Conservation (phyloP, 2,113 vertebrate genomes). For the Corvus hawaiiensis region DNA sequence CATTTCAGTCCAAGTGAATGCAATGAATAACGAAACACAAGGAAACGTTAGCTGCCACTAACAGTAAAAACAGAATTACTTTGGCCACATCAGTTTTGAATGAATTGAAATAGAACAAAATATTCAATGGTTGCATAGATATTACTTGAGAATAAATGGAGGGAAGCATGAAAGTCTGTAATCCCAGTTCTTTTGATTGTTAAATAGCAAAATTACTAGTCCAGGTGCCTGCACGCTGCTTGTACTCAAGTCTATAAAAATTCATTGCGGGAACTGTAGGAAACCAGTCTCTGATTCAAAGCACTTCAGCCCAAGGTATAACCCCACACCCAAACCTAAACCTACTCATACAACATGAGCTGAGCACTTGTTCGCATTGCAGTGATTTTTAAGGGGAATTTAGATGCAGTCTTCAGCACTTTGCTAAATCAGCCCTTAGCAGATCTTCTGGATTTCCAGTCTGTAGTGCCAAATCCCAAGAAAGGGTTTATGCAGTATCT, state of each 20-base stretch:
- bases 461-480: background rate
- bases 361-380: background rate
- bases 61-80: background rate
- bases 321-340: rapidly evolving
- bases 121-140: background rate
- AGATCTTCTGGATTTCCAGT: background rate
- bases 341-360: background rate
- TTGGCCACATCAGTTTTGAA: background rate
- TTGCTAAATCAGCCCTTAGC: background rate
- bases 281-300: background rate
- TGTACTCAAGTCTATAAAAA: background rate
- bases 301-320: background rate
- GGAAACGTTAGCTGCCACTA: background rate
- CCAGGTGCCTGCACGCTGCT: background rate
- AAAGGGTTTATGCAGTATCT: background rate
- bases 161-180: background rate
- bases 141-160: background rate
- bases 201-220: background rate
- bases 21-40: background rate
- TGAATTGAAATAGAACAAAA: background rate
- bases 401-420: background rate
- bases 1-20: background rate
- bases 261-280: background rate
- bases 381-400: background rate
- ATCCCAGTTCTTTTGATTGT: background rate